Base-by-base conservation (phyloP, 2,797 vertebrate species). In the Helarctos malayanus region DNA sequence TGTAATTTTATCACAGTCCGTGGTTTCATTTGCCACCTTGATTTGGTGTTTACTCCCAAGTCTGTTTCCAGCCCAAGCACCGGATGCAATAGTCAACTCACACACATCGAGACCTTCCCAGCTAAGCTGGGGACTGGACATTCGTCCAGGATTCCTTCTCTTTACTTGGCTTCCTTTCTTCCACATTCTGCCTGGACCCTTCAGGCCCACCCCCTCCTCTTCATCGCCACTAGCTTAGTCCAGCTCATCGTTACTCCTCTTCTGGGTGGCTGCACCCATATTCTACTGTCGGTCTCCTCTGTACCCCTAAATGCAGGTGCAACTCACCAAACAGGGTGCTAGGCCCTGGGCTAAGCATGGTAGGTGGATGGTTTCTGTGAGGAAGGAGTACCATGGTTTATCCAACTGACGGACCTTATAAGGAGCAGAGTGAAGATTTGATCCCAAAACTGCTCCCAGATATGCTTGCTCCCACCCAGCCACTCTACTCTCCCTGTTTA, bases 191-290 rank as follows among this genome's bases (percentile, higher is more conserved):
- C 56, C n/a, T 25, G 21, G 63, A 63, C 41, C 32, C 29, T 19
- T 65, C 12, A 45, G 49, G 23, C 49, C 38, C 49, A 9, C 45
- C 25, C 65, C 19, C 9, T 54, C 21, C 32, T 47, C 23, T 54
- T 63, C 35, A 19, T 54, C 38, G 56, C 41, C 54, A 6, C 81
- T 38, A 5, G 23, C 12, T 63, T 25, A 14, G 52, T n/a, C 76
- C 57, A 35, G 10, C 45, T 41, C 41, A 7, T 54, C 0, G 0
- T 73, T 23, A 29, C 68, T 57, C 52, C 63, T 93, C 73, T 6
- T 23, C 41, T n/a, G 6, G 7, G 1, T n/a, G 19, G 11, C 47
- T 78, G 5, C 2, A 2, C 6, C 15, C 3, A 0, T 29, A 19
- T 16, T 21, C 32, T n/a, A 5, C 54, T 7, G 1, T 21, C 1